Conservation (phyloP, 2,113 vertebrate species). For the Lathamus discolor region DNA sequence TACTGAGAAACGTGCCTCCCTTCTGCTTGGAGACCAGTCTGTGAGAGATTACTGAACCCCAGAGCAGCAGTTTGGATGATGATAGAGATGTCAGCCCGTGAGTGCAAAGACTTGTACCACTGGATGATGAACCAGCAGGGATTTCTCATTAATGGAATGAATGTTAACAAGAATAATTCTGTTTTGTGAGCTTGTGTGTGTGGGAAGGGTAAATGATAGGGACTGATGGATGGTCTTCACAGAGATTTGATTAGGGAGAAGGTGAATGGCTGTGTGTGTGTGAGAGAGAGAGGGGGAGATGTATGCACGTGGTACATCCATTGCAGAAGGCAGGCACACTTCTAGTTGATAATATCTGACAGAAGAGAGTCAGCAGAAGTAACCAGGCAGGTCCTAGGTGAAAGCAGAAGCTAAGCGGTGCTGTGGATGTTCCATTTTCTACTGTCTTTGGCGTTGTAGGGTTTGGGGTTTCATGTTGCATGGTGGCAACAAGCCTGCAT, state of each 20-base stretch:
- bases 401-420: not conserved
- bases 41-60: constrained; percentile 15
- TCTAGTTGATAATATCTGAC: not conserved
- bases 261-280: not conserved
- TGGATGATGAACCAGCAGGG: constrained; percentile 52
- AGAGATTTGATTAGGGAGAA: constrained; percentile 47
- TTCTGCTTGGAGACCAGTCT: constrained; percentile 20
- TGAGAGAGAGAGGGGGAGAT: not conserved
- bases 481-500: not conserved
- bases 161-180: constrained; percentile 62
- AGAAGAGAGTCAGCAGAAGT: not conserved
- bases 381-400: not conserved
- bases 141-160: constrained; percentile 62
- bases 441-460: not conserved
- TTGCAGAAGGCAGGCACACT: not conserved
- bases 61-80: constrained; percentile 18
- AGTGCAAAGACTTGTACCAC: constrained; percentile 21
- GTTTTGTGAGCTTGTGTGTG: constrained; percentile 31
- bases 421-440: not conserved
- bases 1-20: not conserved
- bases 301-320: not conserved
- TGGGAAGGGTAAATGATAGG: constrained; percentile 21
- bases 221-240: constrained; percentile 45
- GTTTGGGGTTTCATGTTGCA: not conserved
- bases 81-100: constrained; percentile 48